Evolutionary conservation across 2,888 invertebrate species (phyloP).

Genomic region (Nomada hirtipes): DNA sequence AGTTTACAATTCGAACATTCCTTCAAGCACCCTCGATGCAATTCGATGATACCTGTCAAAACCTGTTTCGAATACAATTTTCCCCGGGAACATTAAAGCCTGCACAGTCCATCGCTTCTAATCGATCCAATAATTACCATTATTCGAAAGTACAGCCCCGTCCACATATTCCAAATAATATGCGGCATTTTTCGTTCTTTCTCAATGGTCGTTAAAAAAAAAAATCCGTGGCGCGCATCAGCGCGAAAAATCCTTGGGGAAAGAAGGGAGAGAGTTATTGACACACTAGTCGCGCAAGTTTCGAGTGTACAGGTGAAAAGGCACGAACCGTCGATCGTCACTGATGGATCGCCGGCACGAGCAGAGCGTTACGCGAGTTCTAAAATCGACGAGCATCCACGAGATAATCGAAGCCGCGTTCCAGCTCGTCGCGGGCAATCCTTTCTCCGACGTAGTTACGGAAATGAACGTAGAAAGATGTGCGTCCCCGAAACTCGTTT

Average conservation of each 20-base stretch:
- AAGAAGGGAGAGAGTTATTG: no score
- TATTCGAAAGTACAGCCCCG: no score
- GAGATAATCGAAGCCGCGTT: slow-evolving; percentile 45
- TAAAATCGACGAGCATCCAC: slow-evolving; percentile 53
- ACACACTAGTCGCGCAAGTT: slow-evolving; percentile 1
- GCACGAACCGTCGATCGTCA: neutral
- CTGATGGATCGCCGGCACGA: slow-evolving; percentile 49
- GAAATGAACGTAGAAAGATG: slow-evolving; percentile 54
- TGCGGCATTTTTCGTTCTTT: no score
- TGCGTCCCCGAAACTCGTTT: slow-evolving; percentile 50
- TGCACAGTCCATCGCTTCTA: neutral
- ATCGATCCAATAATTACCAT: slow-evolving; percentile 1
- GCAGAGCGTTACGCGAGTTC: slow-evolving; percentile 46
- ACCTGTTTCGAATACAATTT: slow-evolving; percentile 25
- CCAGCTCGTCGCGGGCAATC: slow-evolving; percentile 27
- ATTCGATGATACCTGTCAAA: slow-evolving; percentile 22
- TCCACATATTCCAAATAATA: no score
- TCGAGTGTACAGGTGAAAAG: neutral
- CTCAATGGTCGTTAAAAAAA: no score
- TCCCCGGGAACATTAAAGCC: slow-evolving; percentile 1
- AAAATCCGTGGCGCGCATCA: no score
- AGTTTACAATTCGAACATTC: neutral
- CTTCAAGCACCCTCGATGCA: slow-evolving; percentile 9
- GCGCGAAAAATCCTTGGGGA: no score
- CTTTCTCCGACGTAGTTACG: slow-evolving; percentile 54